Evolutionary conservation across 2,113 vertebrate genomes (phyloP).

Genomic region (Rhea americana): DNA sequence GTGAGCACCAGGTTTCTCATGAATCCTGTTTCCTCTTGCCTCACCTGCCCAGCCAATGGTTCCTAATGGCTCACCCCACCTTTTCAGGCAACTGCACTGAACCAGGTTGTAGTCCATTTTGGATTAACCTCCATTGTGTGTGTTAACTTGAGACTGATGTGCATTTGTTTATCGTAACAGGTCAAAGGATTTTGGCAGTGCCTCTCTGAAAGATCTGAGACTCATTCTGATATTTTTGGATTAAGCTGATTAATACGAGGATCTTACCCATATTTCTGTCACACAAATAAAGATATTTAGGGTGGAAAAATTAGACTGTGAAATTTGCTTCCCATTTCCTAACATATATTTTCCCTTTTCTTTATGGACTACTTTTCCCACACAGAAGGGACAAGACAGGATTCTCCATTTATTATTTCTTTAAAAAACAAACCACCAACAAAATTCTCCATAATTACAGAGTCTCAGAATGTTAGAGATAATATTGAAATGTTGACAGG

Average conservation of each 20-base stretch:
- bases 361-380: not conserved
- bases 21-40: no score
- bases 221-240: not conserved
- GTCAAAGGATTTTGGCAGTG: rapidly evolving
- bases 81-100: not conserved
- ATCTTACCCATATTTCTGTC: not conserved
- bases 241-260: not conserved
- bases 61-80: no score
- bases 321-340: not conserved
- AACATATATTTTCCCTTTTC: not conserved
- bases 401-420: not conserved
- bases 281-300: not conserved
- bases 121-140: not conserved
- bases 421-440: conserved; percentile 10
- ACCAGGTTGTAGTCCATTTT: not conserved
- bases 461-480: conserved; percentile 21
- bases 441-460: conserved; percentile 5
- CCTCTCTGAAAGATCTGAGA: not conserved
- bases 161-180: not conserved
- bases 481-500: conserved; percentile 33
- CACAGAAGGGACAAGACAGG: not conserved
- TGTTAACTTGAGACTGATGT: not conserved
- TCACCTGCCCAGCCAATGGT: no score
- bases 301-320: not conserved
- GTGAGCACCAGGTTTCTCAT: no score